Conservation (phyloP, 1,140 invertebrate genomes). For the Wasmannia auropunctata region DNA sequence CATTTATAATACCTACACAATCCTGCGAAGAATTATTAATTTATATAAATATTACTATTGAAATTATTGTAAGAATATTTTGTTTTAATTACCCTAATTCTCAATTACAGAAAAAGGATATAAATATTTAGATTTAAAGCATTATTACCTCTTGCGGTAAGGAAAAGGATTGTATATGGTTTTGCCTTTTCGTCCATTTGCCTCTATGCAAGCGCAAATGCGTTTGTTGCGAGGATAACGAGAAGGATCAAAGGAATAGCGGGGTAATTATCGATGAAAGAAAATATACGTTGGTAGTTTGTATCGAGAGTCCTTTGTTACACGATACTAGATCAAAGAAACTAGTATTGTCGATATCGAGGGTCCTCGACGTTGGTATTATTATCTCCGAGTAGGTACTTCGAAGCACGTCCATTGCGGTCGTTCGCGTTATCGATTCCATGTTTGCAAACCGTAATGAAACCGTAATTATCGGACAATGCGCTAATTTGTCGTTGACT, state of each 20-base stretch:
- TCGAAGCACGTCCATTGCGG: constrained; percentile 15
- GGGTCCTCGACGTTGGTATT: background rate
- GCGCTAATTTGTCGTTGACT: background rate
- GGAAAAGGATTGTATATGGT: background rate
- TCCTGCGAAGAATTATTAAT: background rate
- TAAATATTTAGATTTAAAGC: constrained; percentile 3
- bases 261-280: constrained; percentile 16
- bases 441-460: constrained; percentile 45
- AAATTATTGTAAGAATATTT: background rate
- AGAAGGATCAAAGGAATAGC: constrained; percentile 22
- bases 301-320: constrained; percentile 33
- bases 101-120: background rate
- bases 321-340: constrained; percentile 33
- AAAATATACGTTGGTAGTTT: constrained; percentile 10
- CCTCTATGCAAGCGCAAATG: background rate
- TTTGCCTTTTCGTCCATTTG: background rate
- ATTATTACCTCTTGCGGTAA: background rate
- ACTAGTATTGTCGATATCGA: constrained; percentile 35
- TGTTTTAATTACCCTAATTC: background rate
- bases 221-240: constrained; percentile 20
- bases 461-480: constrained; percentile 52
- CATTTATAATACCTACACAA: background rate
- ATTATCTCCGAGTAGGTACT: constrained; percentile 27
- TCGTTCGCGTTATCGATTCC: constrained; percentile 24
- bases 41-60: background rate